These are phyloP conservation scores for Chauna torquata DNA, from an alignment of 2,113 vertebrate genomes.

Conservation along the genomic window DNA sequence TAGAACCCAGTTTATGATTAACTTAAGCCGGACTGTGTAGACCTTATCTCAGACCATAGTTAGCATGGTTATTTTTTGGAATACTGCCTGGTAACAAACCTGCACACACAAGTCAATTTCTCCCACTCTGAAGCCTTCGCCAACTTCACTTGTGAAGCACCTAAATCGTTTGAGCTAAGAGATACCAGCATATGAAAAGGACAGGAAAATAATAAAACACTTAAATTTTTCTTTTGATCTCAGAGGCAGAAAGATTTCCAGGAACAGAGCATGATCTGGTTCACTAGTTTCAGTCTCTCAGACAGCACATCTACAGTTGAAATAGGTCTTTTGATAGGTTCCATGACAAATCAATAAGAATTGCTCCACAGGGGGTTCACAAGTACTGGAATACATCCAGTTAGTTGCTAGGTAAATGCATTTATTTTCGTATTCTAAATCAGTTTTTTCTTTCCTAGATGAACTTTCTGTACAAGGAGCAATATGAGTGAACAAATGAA, in stretches of 20 bases:
- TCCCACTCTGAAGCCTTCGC: background rate
- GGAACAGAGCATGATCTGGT: rapidly evolving
- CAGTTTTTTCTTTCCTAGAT: background rate
- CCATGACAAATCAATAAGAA: constrained; percentile 3
- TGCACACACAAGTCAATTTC: background rate
- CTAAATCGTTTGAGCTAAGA: constrained; percentile 12
- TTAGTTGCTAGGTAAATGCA: background rate
- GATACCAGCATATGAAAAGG: background rate
- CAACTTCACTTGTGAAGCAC: background rate
- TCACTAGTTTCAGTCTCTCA: background rate
- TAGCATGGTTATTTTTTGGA: constrained; percentile 12
- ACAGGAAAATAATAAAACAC: background rate
- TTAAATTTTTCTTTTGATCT: constrained; percentile 27
- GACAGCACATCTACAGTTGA: background rate
- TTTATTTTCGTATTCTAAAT: background rate
- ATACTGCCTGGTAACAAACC: background rate
- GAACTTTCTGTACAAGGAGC: background rate
- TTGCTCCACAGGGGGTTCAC: background rate
- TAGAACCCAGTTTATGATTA: constrained; percentile 42
- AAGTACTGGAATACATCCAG: constrained; percentile 1
- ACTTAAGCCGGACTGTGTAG: constrained; percentile 7
- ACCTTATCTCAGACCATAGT: constrained; percentile 43
- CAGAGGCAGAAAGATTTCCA: background rate
- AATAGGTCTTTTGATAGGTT: background rate
- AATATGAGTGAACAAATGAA: background rate